Conservation (phyloP, 2,888 invertebrate genomes). For the Leptopterna dolabrata region DNA sequence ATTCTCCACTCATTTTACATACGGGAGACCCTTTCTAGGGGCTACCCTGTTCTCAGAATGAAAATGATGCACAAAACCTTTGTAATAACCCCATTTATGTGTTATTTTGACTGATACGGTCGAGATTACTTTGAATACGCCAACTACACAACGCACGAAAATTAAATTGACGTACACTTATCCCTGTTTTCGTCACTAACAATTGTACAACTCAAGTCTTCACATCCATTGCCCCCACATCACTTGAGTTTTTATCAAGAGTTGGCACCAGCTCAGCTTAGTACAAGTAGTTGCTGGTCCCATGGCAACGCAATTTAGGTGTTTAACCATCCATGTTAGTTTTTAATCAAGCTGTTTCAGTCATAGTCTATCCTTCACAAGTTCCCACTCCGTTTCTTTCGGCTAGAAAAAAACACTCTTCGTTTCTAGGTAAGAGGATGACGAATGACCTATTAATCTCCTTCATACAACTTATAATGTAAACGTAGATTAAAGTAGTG, state of each 20-base stretch:
- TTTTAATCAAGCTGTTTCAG: conserved; percentile 2
- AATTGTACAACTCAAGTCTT: not conserved
- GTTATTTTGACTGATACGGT: too few species aligned
- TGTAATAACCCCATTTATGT: too few species aligned
- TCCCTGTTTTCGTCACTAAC: not conserved
- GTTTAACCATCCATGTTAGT: not conserved
- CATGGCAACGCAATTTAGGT: not conserved
- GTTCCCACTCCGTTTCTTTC: not conserved
- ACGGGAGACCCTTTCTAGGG: too few species aligned
- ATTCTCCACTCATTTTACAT: too few species aligned
- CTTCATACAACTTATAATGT: not conserved
- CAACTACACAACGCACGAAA: too few species aligned
- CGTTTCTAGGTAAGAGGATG: not conserved
- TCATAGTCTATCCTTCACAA: not conserved
- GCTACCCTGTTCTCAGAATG: too few species aligned
- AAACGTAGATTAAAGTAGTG: not conserved
- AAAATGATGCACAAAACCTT: too few species aligned
- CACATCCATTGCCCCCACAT: not conserved
- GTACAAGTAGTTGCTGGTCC: not conserved
- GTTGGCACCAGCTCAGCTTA: not conserved
- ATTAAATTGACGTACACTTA: too few species aligned
- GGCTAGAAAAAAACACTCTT: not conserved
- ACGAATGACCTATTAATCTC: not conserved
- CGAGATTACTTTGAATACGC: too few species aligned
- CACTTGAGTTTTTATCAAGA: not conserved